phyloP scores from a whole-genome alignment of 2,113 vertebrate species.

The Spizaetus ornatus region DNA sequence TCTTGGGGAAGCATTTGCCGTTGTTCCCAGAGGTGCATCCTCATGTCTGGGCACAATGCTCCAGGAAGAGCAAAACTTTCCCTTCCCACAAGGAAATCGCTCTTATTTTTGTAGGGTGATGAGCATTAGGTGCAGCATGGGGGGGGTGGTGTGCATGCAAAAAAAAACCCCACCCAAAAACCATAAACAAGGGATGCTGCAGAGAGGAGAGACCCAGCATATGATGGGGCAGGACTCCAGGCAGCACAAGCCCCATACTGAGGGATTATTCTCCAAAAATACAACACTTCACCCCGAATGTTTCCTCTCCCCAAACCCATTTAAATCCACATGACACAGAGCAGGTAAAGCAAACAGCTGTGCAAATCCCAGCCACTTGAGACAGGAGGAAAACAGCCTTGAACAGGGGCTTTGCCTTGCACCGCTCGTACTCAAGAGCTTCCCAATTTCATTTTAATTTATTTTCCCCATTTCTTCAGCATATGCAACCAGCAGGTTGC shows the following conservation, averaged over 20 bases:
- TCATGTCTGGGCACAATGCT: accelerated
- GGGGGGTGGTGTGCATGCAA: accelerated
- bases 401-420: accelerated
- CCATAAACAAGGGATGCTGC: no score
- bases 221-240: accelerated
- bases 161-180: not conserved
- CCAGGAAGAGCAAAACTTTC: not conserved
- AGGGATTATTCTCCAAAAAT: not conserved
- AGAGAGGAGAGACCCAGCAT: not conserved
- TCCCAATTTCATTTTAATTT: not conserved
- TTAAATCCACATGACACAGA: not conserved
- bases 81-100: not conserved
- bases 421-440: accelerated
- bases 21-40: not conserved
- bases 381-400: accelerated
- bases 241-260: accelerated
- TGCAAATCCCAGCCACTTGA: not conserved
- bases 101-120: not conserved
- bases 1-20: accelerated
- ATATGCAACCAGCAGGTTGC: accelerated
- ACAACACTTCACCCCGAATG: not conserved
- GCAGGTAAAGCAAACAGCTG: not conserved
- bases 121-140: not conserved
- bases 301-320: not conserved
- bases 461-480: not conserved